Base-by-base conservation (phyloP, 2,888 invertebrate species). In the Nudaria mundana region DNA sequence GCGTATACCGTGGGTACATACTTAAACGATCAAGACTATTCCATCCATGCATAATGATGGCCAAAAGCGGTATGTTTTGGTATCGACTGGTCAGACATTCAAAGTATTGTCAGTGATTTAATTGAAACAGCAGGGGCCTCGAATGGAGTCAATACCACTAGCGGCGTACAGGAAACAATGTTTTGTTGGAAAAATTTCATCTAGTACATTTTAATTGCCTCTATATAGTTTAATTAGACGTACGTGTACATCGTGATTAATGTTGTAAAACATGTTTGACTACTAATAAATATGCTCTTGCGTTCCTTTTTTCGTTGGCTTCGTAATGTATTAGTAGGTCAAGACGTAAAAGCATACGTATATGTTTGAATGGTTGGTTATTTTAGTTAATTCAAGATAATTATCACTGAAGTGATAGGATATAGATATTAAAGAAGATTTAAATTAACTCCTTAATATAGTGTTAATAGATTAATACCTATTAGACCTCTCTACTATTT, bases 81-180 rank as follows among this genome's bases (percentile, higher is more conserved):
- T 80, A 73, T 71, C 58, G 76, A 72, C 75, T 74, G 74, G 71
- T 68, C 76, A 73, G 76, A 77, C 73, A 84, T 86, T 81, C 72
- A 64, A 81, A 81, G 82, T 82, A 87, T 84, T 87, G 87, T 86
- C 82, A 81, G 86, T 80, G 80, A 77, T 83, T 83, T 87, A 88
- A 88, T 87, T 86, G 87, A 87, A 88, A 88, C 88, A 87, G 88
- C 87, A 66, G 87, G 87, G 75, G 81, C 64, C 13, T 38, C 76
- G 49, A 62, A 56, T 55, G 65, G 51, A 63, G 66, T 72, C 61
- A 67, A 72, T 72, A 66, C 67, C 57, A 59, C 54, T 54, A 43
- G 61, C 60, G 63, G 64, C 69, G 71, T 69, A 75, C 76, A 77
- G 76, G 76, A 84, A 83, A 83, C 82, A 85, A 81, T 80, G 81